These are phyloP conservation scores for Orycteropus afer DNA, from an alignment of 2,113 vertebrate species.

Conservation along the genomic window DNA sequence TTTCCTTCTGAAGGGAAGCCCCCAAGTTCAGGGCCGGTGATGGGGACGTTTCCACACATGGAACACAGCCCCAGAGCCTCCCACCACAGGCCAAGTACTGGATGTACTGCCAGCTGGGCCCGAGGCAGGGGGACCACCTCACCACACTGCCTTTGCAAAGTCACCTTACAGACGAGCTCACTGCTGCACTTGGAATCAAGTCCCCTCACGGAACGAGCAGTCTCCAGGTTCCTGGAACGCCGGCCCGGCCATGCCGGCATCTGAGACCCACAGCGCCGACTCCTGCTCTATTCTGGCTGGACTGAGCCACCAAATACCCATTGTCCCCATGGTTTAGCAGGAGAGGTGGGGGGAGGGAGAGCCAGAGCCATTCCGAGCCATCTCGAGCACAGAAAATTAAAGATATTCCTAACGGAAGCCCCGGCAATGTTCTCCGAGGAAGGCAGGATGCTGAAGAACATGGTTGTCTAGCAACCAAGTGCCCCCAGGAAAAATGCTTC, in stretches of 20 bases:
- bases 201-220: neutral
- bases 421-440: constrained; percentile 72
- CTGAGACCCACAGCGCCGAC: neutral
- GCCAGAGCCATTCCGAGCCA: constrained; percentile 19
- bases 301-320: constrained; percentile 37
- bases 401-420: constrained; percentile 80
- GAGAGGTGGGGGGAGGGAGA: neutral
- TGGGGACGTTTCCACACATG: neutral
- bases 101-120: constrained; percentile 48
- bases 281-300: neutral
- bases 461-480: constrained; percentile 90
- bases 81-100: constrained; percentile 78
- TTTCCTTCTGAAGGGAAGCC: neutral
- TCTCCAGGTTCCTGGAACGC: neutral
- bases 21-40: neutral
- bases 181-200: neutral
- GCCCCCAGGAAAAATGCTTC: constrained; percentile 86
- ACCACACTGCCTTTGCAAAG: constrained; percentile 85
- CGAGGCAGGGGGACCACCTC: constrained; percentile 71
- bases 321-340: neutral
- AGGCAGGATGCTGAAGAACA: constrained; percentile 79
- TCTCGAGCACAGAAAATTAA: constrained; percentile 67
- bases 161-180: constrained; percentile 81
- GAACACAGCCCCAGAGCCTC: constrained; percentile 72
- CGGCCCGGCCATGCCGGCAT: neutral